Evolutionary conservation across 2,797 vertebrate genomes (phyloP).

Genomic region (Lateolabrax maculatus): DNA sequence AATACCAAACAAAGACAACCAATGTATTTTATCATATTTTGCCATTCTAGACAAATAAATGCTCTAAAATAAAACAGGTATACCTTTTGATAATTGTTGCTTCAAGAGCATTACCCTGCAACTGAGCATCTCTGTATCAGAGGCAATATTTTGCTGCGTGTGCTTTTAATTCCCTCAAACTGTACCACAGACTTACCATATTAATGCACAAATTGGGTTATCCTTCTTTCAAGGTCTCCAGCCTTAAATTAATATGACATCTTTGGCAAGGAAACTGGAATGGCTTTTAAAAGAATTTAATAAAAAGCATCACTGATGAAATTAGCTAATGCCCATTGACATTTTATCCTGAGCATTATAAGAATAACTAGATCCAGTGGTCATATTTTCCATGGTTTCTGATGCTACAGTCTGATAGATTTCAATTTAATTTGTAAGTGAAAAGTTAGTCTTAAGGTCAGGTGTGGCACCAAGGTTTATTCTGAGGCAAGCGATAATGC

Average conservation of each 20-base stretch:
- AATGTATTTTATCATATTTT: not conserved
- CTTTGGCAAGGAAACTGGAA: constrained; percentile 83
- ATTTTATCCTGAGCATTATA: constrained; percentile 86
- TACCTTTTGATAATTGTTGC: constrained; percentile 22
- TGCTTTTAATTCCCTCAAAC: constrained; percentile 77
- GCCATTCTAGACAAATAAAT: constrained; percentile 1
- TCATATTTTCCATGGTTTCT: constrained; percentile 75
- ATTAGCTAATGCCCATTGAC: constrained; percentile 88
- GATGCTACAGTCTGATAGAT: constrained; percentile 67
- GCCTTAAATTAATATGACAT: constrained; percentile 85
- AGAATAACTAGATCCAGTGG: constrained; percentile 82
- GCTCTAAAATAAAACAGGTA: constrained; percentile 27
- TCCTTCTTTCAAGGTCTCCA: constrained; percentile 84
- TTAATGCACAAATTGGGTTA: constrained; percentile 85
- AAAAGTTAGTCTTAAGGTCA: constrained; percentile 70
- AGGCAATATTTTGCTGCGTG: constrained; percentile 69
- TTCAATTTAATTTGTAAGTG: constrained; percentile 71
- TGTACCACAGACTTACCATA: constrained; percentile 74
- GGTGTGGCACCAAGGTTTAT: constrained; percentile 45
- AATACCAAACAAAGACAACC: not conserved
- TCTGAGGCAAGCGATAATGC: constrained; percentile 26
- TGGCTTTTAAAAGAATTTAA: constrained; percentile 88
- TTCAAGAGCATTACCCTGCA: constrained; percentile 45
- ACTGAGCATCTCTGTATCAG: constrained; percentile 44
- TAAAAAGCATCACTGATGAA: constrained; percentile 87